Evolutionary conservation across 2,113 vertebrate genomes (phyloP).

Genomic region (Herpailurus yagouaroundi): DNA sequence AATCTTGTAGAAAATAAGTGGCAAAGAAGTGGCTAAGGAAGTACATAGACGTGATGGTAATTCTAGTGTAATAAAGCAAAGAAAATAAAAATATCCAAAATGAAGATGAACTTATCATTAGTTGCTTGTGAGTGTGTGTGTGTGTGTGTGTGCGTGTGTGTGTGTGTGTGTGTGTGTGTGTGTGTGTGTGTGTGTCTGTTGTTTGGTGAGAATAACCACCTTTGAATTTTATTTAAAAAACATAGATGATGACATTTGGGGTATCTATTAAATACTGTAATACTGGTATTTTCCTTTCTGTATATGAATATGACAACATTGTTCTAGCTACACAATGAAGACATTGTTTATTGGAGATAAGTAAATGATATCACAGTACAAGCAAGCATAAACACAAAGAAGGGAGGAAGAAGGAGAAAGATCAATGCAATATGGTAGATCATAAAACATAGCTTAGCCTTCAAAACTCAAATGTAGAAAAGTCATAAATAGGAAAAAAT

Average conservation of each 20-base stretch:
- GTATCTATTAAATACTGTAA: background rate
- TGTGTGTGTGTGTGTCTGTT: background rate
- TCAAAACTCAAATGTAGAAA: background rate
- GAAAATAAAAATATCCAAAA: background rate
- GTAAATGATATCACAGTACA: background rate
- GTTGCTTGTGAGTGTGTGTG: background rate
- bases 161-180: background rate
- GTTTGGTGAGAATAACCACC: background rate
- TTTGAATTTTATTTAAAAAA: constrained; percentile 11
- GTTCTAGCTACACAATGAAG: background rate
- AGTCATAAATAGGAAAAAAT: background rate
- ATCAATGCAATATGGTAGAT: no score
- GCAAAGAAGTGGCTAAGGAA: background rate
- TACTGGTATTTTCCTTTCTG: background rate
- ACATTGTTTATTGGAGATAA: background rate
- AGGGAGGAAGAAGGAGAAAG: background rate
- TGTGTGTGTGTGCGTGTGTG: background rate
- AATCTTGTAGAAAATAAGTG: background rate
- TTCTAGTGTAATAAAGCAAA: background rate
- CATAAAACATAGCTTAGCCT: background rate
- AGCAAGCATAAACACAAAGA: background rate
- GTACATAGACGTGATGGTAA: background rate
- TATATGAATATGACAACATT: background rate
- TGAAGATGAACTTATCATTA: background rate
- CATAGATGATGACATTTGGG: background rate